Conservation (phyloP, 2,888 invertebrate species). For the Cremastinae sp. region DNA sequence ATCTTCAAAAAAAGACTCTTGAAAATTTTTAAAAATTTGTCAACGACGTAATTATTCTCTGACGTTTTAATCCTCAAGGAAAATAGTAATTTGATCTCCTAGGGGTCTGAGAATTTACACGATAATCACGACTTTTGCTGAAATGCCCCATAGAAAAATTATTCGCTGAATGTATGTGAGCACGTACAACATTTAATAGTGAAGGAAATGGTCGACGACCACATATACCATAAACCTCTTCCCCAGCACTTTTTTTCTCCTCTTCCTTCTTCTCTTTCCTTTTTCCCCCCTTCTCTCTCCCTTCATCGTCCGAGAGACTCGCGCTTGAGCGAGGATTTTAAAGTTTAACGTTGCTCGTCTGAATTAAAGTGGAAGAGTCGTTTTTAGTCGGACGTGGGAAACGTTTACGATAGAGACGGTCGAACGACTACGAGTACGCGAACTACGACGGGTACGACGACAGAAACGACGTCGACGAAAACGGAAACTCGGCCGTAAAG, state of each 20-base stretch:
- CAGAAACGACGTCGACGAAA: constrained; percentile 23
- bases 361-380: constrained; percentile 55
- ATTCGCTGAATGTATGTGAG: constrained; percentile 36
- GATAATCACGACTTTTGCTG: constrained; percentile 3
- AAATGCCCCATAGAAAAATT: constrained; percentile 1
- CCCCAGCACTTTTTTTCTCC: constrained; percentile 39
- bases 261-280: constrained; percentile 57
- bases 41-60: not conserved
- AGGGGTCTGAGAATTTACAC: not conserved
- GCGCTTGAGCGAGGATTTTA: constrained; percentile 50
- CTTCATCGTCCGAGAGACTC: constrained; percentile 35
- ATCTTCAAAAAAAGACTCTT: not conserved
- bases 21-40: not conserved
- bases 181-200: constrained; percentile 59
- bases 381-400: constrained; percentile 36
- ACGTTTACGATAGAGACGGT: constrained; percentile 47
- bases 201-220: constrained; percentile 37
- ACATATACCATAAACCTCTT: constrained; percentile 43
- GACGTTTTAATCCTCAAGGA: not conserved
- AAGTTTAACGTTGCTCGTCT: constrained; percentile 33
- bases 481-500: constrained; percentile 47
- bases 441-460: constrained; percentile 17
- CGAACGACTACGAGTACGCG: constrained; percentile 36
- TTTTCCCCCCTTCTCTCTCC: constrained; percentile 30
- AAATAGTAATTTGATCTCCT: not conserved